Evolutionary conservation across 92 coral and sea anemone species (phyloP), one percentile per base, ranked within the genome.

Genomic region (Porites cylindrica): DNA sequence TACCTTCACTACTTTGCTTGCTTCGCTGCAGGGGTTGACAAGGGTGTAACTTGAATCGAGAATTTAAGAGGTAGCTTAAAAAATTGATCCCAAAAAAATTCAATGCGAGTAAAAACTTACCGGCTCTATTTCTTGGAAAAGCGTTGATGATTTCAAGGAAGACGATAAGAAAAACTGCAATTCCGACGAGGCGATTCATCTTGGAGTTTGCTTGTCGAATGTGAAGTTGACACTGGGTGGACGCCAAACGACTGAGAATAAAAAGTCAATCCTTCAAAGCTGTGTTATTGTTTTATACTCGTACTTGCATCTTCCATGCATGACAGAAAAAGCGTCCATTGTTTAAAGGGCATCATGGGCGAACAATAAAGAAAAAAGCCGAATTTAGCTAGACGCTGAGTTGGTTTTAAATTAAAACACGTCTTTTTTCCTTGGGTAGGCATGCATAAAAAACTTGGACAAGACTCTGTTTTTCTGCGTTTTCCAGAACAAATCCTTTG

Each of bases 401-500:
- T 13, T 13, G 75, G 21, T 26, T 26, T 38, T 6, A 10, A 23
- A 26, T 54, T 26, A 10, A 65, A 53, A 69, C 23, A 9, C 52
- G 50, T 9, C 24, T 69, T 81, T 81, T 54, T 38, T 81, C 8
- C 6, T 52, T 17, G 66, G 21, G 66, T 24, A 81, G 65, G 86
- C 86, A 82, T 82, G 86, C 86, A 11, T 82, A 56, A 82, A 38
- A 53, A 82, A 60, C 68, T 72, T 62, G 13, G 16, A 63, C 76
- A 68, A 69, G 70, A 7, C 13, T 43, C 3, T 56, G 5, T 63
- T 53, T 70, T 70, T 18, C 68, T 14, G 50, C 21, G 56, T 51
- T 8, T 69, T 32, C 3, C 3, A 56, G 6, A 14, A 32, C 14
- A 1, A 23, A 51, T 21, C 53, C 3, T 12, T 6, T 24, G 53